phyloP scores from a whole-genome alignment of 2,797 vertebrate genomes.

The Loris lydekkerianus region DNA sequence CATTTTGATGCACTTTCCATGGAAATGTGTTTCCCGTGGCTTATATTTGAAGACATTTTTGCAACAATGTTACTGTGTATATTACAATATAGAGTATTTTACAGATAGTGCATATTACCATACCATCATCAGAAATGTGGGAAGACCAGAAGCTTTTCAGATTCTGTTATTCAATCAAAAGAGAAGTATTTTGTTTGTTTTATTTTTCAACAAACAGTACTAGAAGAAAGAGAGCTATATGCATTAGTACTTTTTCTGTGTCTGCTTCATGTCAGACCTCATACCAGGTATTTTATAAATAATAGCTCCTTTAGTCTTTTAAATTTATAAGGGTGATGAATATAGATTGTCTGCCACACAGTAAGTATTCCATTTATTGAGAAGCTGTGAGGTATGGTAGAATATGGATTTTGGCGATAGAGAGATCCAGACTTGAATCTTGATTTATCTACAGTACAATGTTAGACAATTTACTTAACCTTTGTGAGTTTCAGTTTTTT shows the following conservation, averaged over 20 bases:
- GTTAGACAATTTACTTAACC: not conserved
- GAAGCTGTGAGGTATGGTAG: not conserved
- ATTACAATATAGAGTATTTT: not conserved
- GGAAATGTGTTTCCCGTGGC: not conserved
- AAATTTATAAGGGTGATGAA: not conserved
- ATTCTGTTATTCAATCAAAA: not conserved
- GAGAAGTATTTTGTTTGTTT: not conserved
- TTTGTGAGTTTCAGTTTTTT: slow-evolving; percentile 8
- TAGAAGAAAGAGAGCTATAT: not conserved
- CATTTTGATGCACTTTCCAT: not conserved
- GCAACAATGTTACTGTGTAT: not conserved
- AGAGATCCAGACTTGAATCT: slow-evolving; percentile 9
- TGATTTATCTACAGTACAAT: not conserved
- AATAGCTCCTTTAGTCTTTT: not conserved
- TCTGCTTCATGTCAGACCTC: not conserved
- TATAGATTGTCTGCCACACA: not conserved
- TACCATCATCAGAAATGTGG: not conserved
- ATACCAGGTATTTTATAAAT: not conserved
- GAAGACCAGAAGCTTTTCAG: not conserved
- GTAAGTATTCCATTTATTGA: slow-evolving; percentile 11
- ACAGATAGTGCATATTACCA: not conserved
- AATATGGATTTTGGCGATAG: slow-evolving; percentile 9
- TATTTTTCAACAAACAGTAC: not conserved
- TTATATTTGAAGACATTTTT: slow-evolving; percentile 10
- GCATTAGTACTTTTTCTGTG: not conserved